Percentiles rank a stretch among this genome's conserved stretches.
These are phyloP conservation scores for Stegodyphus mimosarum DNA, from an alignment of 1,140 invertebrate species.

Conservation along the genomic window DNA sequence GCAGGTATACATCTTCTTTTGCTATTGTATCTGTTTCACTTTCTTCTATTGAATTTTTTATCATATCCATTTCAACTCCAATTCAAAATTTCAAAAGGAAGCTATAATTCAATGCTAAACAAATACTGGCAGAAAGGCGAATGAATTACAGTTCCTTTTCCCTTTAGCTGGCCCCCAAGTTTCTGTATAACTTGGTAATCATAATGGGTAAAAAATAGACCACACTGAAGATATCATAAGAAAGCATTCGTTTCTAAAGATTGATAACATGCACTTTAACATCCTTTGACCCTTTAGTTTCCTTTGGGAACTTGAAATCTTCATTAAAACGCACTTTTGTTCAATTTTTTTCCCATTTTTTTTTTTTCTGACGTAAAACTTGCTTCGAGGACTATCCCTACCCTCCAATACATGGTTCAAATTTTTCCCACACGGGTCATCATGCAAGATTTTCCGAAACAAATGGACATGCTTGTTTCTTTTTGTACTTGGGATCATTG, in stretches of 20 bases:
- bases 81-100: conserved; percentile 8
- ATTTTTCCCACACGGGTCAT: not conserved
- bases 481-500: no score
- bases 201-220: not conserved
- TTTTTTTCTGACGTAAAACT: not conserved
- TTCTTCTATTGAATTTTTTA: conserved; percentile 10
- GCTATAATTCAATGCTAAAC: conserved; percentile 17
- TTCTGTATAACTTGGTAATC: not conserved
- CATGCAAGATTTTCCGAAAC: not conserved
- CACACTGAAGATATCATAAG: not conserved
- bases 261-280: not conserved
- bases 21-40: not conserved
- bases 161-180: not conserved
- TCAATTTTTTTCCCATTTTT: not conserved
- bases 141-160: not conserved
- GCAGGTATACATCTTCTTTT: conserved; percentile 1
- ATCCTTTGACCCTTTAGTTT: not conserved
- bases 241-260: not conserved
- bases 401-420: not conserved
- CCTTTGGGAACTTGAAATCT: not conserved
- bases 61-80: conserved; percentile 9
- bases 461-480: no score
- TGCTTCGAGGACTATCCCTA: not conserved
- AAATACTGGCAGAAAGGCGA: not conserved
- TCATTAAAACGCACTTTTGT: not conserved